phyloP scores from a whole-genome alignment of 2,797 vertebrate genomes.

The Odontamblyopus rebecca region DNA sequence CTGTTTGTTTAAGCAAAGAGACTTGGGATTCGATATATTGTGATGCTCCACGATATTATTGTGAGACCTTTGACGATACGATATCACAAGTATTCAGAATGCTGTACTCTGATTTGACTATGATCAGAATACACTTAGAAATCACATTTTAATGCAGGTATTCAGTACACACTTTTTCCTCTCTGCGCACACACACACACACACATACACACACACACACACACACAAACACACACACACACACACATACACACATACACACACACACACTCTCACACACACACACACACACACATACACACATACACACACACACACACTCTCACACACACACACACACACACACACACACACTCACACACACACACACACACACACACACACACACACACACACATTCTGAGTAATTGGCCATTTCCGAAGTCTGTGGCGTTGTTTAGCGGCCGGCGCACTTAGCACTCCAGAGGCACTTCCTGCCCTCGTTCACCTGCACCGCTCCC shows the following conservation, averaged over 20 bases:
- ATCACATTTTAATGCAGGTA: too few species aligned
- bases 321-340: background rate
- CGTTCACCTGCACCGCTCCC: background rate
- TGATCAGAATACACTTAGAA: too few species aligned
- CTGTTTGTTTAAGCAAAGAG: too few species aligned
- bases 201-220: background rate
- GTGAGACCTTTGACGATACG: too few species aligned
- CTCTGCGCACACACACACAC: background rate
- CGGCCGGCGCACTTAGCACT: constrained; percentile 4
- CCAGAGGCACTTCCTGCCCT: constrained; percentile 3
- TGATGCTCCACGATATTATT: too few species aligned
- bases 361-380: background rate
- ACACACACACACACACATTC: constrained; percentile 24
- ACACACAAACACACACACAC: background rate
- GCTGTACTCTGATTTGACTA: too few species aligned
- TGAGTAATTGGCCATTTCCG: constrained; percentile 23
- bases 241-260: background rate
- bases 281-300: constrained; percentile 11
- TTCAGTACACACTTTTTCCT: too few species aligned
- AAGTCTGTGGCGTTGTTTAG: constrained; percentile 1
- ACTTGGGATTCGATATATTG: too few species aligned
- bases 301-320: constrained; percentile 14
- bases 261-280: background rate
- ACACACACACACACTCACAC: background rate
- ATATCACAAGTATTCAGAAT: too few species aligned